Evolutionary conservation across 2,113 vertebrate genomes (phyloP), one percentile per base, ranked within the genome.

Genomic region (Melanocharis versteri): DNA sequence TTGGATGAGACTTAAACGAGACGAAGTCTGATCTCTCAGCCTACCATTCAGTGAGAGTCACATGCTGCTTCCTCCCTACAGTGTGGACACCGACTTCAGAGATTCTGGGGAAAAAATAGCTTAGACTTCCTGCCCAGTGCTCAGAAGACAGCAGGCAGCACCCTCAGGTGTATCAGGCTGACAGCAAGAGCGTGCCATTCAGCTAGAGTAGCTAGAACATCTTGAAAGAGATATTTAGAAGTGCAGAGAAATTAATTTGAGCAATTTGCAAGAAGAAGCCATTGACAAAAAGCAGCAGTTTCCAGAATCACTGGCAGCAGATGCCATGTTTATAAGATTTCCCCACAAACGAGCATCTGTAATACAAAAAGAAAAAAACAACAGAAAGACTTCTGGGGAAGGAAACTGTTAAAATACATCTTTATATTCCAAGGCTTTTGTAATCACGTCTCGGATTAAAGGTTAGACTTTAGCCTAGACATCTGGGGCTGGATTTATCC

Each of bases 401-500:
- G 42, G 31, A 77, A 85, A 37, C 28, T 66, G 65, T 66, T 33
- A 69, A 81, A 92, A 83, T 61, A 68, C 24, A 48, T 80, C 64
- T 81, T 90, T 51, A 48, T 62, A 80, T 70, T 83, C 42, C 51
- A 66, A 64, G 11, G 20, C 7, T 94, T 90, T 70, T 90, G 44
- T 83, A 17, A 60, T 64, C 53, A 3, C 5, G 10, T 48, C 31
- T 87, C 82, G 31, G 77, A 82, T 79, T 87, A 95, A 86, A 91
- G 51, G 68, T 93, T 62, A 83, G 28, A 33, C 37, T 87, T 90
- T 14, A 78, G 76, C 85, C 89, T 68, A 83, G 45, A 81, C 51
- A 96, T 73, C 64, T 60, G 68, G 58, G 50, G n/a, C 62, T 83
- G 60, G 62, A 77, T 87, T 88, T 88, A 78, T 80, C 47, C 82